phyloP scores from a whole-genome alignment of 2,113 vertebrate genomes.

The Willisornis vidua region DNA sequence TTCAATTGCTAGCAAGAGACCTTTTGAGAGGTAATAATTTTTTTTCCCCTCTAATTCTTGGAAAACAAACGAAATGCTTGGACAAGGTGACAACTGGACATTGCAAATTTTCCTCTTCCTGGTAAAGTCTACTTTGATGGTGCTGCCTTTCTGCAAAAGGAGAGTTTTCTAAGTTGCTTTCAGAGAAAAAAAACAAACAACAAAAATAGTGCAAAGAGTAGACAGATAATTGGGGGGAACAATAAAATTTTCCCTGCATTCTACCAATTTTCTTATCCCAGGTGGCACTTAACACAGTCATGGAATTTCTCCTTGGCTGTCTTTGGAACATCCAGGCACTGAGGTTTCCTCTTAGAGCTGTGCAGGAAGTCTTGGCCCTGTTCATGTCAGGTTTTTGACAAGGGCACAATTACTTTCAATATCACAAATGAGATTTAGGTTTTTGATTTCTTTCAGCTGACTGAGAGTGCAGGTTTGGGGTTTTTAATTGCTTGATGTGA shows the following conservation, averaged over 20 bases:
- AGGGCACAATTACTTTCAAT: background rate
- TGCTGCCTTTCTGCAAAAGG: background rate
- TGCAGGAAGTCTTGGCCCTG: background rate
- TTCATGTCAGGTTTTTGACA: background rate
- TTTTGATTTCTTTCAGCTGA: background rate
- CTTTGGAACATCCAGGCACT: background rate
- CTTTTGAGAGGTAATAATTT: background rate
- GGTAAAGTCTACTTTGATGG: background rate
- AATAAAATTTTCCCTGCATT: background rate
- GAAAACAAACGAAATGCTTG: background rate
- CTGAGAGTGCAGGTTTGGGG: background rate
- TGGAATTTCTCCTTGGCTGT: background rate
- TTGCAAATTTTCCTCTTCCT: background rate
- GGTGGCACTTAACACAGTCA: background rate
- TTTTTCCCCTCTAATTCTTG: background rate
- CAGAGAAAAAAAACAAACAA: background rate
- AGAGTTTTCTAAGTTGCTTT: background rate
- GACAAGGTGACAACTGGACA: background rate
- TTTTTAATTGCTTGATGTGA: background rate
- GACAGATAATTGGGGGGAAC: background rate
- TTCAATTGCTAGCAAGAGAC: background rate
- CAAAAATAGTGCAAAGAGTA: background rate
- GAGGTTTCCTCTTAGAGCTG: background rate
- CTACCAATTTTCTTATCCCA: background rate
- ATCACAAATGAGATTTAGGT: background rate